phyloP scores from a whole-genome alignment of 2,888 invertebrate genomes.

The Platycheirus rosarum region DNA sequence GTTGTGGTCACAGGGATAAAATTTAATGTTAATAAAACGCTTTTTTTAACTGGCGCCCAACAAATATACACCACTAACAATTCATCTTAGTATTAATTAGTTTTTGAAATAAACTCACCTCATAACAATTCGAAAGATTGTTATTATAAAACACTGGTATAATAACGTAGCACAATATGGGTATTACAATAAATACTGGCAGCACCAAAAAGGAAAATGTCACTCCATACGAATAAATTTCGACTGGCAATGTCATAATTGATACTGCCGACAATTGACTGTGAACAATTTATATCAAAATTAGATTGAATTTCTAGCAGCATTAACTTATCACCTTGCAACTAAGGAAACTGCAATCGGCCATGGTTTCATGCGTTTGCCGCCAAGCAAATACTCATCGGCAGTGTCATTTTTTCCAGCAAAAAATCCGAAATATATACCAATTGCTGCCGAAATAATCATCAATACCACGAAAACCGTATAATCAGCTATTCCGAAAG shows the following conservation, averaged over 20 bases:
- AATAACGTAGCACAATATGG: conserved; percentile 78
- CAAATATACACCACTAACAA: too few relatives aligned
- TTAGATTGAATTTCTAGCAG: background rate
- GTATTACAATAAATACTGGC: conserved; percentile 79
- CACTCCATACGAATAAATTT: conserved; percentile 83
- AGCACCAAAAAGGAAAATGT: conserved; percentile 80
- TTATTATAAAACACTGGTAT: conserved; percentile 82
- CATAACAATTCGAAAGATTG: conserved; percentile 82
- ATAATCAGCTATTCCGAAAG: conserved; percentile 81
- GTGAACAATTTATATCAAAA: background rate
- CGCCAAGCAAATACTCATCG: conserved; percentile 83
- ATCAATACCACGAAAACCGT: conserved; percentile 83
- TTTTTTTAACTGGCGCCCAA: too few relatives aligned
- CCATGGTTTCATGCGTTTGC: conserved; percentile 83
- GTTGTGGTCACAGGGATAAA: too few relatives aligned
- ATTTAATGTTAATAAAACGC: too few relatives aligned
- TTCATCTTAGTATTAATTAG: too few relatives aligned
- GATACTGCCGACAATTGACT: conserved; percentile 83
- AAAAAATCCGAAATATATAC: conserved; percentile 83
- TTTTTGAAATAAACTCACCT: conserved; percentile 60
- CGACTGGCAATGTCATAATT: conserved; percentile 83
- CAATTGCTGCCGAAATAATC: conserved; percentile 83
- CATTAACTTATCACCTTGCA: conserved; percentile 80
- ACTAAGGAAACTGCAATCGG: conserved; percentile 85
- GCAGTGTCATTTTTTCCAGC: conserved; percentile 79